Evolutionary conservation across 2,797 vertebrate species (phyloP), one percentile per base, ranked within the genome.

Genomic region (Argya squamiceps): DNA sequence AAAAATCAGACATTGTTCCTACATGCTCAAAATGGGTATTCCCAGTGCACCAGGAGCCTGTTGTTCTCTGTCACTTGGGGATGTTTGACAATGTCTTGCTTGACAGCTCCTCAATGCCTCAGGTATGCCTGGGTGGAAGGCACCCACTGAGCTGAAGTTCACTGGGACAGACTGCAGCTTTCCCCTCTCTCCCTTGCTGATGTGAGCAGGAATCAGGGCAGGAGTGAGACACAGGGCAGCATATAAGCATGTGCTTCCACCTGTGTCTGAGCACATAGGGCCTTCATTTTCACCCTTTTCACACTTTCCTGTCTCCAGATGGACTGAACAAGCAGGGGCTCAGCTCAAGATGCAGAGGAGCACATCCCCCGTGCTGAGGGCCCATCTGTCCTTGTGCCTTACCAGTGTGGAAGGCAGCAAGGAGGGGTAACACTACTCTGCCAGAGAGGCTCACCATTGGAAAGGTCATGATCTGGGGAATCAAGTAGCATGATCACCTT

Each of bases 331-430:
- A 87, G 63, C 62, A 73, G 24, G 2, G 17, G 2, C 8, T 30
- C 46, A 49, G 81, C 32, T 79, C 23, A 65, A 27, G 30, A 9
- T 87, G 69, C n/a, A 69, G 49, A 78, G 26, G 11, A 76, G 3
- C 0, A 0, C 7, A 2, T 53, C 5, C 34, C 18, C 0, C 0
- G 3, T 55, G 36, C 21, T 27, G 30, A 77, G 32, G 23, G 6
- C 73, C 37, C 19, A 15, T n/a, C 49, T 65, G 69, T 74, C 85
- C 41, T 49, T 47, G 21, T 0, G 0, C 24, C n/a, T 80, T n/a
- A 71, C 4, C 64, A 47, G 10, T 4, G 1, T n/a, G n/a, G 24
- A 58, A 63, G 50, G 26, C 59, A 74, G 15, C 1, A 5, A 69
- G 37, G 36, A 36, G 44, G 10, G 7, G 8, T 65, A 75, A 63